Base-by-base conservation (phyloP, 2,888 invertebrate species). In the Unio pictorum region DNA sequence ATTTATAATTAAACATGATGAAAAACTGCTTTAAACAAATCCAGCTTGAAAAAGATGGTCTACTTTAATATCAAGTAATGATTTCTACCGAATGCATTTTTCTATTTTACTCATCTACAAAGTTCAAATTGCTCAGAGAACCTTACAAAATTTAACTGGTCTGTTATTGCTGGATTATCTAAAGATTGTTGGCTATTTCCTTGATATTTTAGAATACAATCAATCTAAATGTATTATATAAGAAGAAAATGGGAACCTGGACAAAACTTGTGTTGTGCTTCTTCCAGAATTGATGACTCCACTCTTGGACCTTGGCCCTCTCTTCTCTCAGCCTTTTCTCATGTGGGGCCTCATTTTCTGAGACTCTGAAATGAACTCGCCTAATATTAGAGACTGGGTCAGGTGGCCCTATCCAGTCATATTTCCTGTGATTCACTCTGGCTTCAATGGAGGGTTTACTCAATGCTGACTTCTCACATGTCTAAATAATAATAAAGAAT, bases 231-330 rank as follows among this genome's bases (percentile, higher is more conserved):
- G 45, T 45, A 45, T 15, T 45, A 45, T 45, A 3, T 45, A 11
- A 45, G 15, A 45, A 45, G 45, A 45, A 45, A 45, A 45, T 45
- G 45, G 45, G 45, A 45, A 94, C 94, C 89, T 94, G 92, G 84
- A 93, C 92, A 90, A 96, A 96, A 69, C 92, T 93, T 34, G 92
- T 92, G 86, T 96, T 96, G 83, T 96, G 96, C 74, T 92, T 91
- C 0, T 92, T 91, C 96, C 96, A 96, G 91, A 96, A 96, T 57
- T 92, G 91, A 78, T 96, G 94, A 89, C 96, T 96, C 96, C 96
- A 96, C 69, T 92, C 91, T 83, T 95, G 95, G 0, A 94, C 94
- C 73, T 93, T 93, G 76, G 92, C 91, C 84, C 94, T 93, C 78
- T 93, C 89, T 78, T 93, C 88, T 73, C 96, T 92, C 81, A 94